Evolutionary conservation across 2,797 vertebrate species (phyloP).

Genomic region (Xerus rutilus): DNA sequence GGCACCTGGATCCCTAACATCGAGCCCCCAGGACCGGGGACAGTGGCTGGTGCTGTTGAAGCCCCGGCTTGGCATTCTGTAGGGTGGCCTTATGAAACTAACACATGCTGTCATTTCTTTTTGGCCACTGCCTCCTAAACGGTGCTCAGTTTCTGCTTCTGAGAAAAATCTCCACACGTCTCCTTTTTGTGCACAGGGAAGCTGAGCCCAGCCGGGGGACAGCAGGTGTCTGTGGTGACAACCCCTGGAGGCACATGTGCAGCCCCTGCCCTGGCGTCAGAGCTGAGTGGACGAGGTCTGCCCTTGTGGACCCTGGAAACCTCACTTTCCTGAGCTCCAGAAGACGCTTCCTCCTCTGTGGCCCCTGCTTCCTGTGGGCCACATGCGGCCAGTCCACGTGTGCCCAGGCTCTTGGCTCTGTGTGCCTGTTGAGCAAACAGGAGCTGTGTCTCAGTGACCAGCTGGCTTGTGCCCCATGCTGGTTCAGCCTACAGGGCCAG

Average conservation of each 20-base stretch:
- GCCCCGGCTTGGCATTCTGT: fast-evolving
- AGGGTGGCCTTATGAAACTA: background rate
- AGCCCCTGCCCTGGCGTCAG: background rate
- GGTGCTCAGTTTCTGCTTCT: background rate
- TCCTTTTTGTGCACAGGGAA: background rate
- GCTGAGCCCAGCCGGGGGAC: fast-evolving
- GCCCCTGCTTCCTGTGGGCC: fast-evolving
- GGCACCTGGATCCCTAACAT: background rate
- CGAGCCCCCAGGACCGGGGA: background rate
- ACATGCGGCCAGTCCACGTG: fast-evolving
- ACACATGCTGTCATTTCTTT: fast-evolving
- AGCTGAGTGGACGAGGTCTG: fast-evolving
- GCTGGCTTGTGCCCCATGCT: fast-evolving
- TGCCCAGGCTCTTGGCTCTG: fast-evolving
- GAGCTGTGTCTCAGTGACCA: fast-evolving
- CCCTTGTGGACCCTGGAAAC: background rate
- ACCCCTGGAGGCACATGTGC: fast-evolving
- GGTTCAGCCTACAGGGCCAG: fast-evolving
- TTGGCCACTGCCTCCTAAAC: background rate
- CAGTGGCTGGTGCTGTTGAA: fast-evolving
- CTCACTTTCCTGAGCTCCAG: fast-evolving
- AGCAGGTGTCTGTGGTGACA: background rate
- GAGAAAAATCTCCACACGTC: background rate
- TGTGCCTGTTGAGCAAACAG: fast-evolving
- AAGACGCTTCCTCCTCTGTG: background rate